Evolutionary conservation across 1,140 invertebrate species (phyloP), one percentile per base, ranked within the genome.

Genomic region (Sesamia nonagrioides): DNA sequence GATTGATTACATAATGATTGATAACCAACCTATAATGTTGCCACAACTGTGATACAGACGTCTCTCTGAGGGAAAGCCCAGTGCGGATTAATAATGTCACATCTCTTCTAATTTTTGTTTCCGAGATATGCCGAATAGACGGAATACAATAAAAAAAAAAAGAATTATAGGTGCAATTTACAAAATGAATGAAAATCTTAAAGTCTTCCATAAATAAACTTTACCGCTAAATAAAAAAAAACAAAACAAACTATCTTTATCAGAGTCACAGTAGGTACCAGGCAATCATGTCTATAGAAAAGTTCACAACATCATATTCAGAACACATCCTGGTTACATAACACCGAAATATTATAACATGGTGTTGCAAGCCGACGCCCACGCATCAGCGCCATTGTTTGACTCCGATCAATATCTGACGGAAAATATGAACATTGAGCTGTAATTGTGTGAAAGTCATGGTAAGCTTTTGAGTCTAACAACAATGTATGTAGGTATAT

Each of bases 391-490:
- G 2, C 17, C 66, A 69, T 69, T 69, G 66, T 69, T 66, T 66
- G 61, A 18, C 61, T 69, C 18, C 21, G 66, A 69, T 69, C 40
- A 18, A 48, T 69, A 69, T 69, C 66, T 69, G 42, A 69, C 61
- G 61, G 61, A 66, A 66, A 66, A 66, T 66, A 66, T 66, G 61
- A 27, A 27, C 27, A 63, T 17, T 40, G 60, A 40, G 17, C 42
- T 9, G 6, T 69, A 48, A 69, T 69, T 48, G 66, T 69, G 66
- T 69, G 66, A 69, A 69, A 69, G 66, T 69, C 42, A 69, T 69
- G 40, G 66, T 50, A 50, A 45, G 40, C 42, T 15, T 45, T 69
- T 18, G 21, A 27, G 21, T 33, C 13, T 18, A 37, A 21, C 42
- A 69, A 69, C 66, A 69, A 69, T 69, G 66, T 69, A 33, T 45